Evolutionary conservation across 2,888 invertebrate genomes (phyloP), one percentile per base, ranked within the genome.

Genomic region (Heliconius cydno): DNA sequence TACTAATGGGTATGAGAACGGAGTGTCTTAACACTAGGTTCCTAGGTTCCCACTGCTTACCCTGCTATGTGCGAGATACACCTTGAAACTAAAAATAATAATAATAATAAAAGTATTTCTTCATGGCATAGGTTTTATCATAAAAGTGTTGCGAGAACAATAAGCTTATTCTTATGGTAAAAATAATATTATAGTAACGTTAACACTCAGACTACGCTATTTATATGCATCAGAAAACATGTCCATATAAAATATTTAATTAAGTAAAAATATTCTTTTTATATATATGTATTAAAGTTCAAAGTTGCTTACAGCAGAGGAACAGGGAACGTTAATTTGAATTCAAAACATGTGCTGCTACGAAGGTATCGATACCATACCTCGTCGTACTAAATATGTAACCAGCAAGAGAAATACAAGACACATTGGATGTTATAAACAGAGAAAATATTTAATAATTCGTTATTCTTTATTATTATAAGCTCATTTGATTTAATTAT

Each of bases 341-440:
- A 88, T 87, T 86, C 88, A 80, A 82, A 84, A 84, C 88, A 88
- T 86, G 87, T 86, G 84, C 85, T 74, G 82, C 82, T 81, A 85
- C 80, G 84, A 84, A 85, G 86, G 85, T 85, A 84, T 85, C 86
- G 84, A 85, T 85, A 86, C 83, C 85, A 81, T 83, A 84, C 83
- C 41, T 80, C 83, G 81, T 84, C 84, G 84, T 84, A 86, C 84
- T 46, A 85, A 81, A 85, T 85, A 83, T 84, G 68, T 73, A 57
- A 70, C 28, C 78, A 75, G 41, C 68, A 70, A 70, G 70, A 70
- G 70, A 12, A 15, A 25, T n/a, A 70, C 46, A 70, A 46, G 41
- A 46, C 70, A 46, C 22, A 41, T 41, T 70, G 41, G 38, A 46
- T 1, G 41, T 46, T 41, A 19, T 22, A 70, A 41, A 70, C 9